Percentiles rank a stretch among this genome's conserved stretches.
Conservation (phyloP, 2,888 invertebrate species). For the Spisula solida region DNA sequence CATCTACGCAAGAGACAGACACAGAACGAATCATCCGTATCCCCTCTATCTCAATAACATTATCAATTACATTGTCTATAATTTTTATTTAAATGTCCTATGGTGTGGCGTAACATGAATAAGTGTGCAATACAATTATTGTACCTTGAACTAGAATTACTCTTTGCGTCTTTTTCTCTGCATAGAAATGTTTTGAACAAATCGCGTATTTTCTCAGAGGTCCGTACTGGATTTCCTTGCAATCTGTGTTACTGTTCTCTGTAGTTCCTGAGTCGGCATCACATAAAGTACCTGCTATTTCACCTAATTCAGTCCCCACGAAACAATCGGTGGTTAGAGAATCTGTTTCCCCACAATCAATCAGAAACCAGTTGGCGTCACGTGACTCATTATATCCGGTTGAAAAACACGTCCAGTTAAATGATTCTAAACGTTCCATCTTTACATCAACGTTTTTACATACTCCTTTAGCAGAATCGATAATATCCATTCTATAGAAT, state of each 20-base stretch:
- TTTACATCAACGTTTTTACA: conserved; percentile 30
- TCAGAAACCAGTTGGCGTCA: conserved; percentile 56
- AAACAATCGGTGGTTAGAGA: conserved; percentile 38
- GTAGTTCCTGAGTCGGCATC: too few species aligned
- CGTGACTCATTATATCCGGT: conserved; percentile 44
- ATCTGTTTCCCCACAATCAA: conserved; percentile 35
- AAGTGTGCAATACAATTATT: too few species aligned
- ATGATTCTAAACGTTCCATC: conserved; percentile 6
- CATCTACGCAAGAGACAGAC: too few species aligned
- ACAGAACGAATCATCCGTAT: too few species aligned
- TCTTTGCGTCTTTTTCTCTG: neutral
- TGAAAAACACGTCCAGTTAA: conserved; percentile 56
- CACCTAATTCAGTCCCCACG: neutral
- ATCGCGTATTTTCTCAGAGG: neutral
- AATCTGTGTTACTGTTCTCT: neutral
- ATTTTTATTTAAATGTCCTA: too few species aligned
- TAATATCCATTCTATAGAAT: neutral
- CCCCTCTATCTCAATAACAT: too few species aligned
- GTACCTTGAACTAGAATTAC: neutral
- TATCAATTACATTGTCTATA: too few species aligned
- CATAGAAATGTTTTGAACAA: neutral
- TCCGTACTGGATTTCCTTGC: neutral
- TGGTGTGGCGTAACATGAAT: too few species aligned
- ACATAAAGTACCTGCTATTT: neutral
- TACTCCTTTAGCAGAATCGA: neutral